Percentiles rank a stretch among this genome's conserved stretches.
phyloP scores from a whole-genome alignment of 1,140 invertebrate genomes.

The Macrocentrus cingulum region DNA sequence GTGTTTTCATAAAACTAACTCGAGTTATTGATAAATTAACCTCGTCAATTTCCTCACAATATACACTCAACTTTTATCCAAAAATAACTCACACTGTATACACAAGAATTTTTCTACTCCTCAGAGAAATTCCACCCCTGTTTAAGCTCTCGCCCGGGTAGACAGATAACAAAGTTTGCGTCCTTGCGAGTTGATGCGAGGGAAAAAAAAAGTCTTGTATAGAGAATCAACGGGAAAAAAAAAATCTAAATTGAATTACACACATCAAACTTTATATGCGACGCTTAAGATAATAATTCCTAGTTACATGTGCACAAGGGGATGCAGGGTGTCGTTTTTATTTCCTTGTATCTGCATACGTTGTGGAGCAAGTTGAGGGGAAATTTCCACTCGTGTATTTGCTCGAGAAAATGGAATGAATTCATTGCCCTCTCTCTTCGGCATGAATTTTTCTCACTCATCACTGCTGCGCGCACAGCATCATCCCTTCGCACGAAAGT shows the following conservation, averaged over 20 bases:
- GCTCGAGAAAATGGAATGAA: neutral
- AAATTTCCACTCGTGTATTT: neutral
- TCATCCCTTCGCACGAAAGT: neutral
- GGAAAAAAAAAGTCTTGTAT: constrained; percentile 18
- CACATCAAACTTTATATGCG: constrained; percentile 18
- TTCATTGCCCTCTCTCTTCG: neutral
- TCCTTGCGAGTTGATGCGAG: constrained; percentile 19
- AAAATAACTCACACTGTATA: constrained; percentile 33
- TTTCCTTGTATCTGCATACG: neutral
- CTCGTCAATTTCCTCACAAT: constrained; percentile 44
- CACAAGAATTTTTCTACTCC: constrained; percentile 16
- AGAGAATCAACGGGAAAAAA: neutral
- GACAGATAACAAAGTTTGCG: constrained; percentile 29
- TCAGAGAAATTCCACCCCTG: constrained; percentile 20
- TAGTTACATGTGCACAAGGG: neutral
- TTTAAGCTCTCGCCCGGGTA: constrained; percentile 5
- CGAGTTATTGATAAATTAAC: constrained; percentile 33
- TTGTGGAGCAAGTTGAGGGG: neutral
- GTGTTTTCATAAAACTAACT: neutral
- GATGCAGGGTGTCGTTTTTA: neutral
- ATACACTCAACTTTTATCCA: constrained; percentile 31
- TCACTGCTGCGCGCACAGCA: neutral
- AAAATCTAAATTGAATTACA: constrained; percentile 23
- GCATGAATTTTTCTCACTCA: constrained; percentile 6
- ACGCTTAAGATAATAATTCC: constrained; percentile 16